Evolutionary conservation across 2,888 invertebrate species (phyloP).

Genomic region (Cephonodes hylas): DNA sequence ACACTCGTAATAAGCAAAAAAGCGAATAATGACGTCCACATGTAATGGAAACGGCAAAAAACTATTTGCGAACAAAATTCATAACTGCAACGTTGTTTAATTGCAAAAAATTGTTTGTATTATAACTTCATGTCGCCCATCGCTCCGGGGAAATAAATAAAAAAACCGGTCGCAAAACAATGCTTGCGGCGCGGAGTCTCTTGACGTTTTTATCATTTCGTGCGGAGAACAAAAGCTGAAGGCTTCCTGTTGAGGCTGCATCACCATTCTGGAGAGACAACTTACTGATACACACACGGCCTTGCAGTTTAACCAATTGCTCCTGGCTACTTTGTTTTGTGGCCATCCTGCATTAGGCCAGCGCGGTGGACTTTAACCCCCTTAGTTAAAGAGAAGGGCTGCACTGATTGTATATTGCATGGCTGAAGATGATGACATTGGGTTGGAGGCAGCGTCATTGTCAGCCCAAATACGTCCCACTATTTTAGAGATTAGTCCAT

Average conservation of each 20-base stretch:
- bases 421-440: no score
- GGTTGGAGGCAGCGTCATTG: not conserved
- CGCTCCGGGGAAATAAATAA: conserved; percentile 41
- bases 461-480: no score
- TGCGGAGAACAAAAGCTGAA: conserved; percentile 75
- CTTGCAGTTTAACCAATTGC: not conserved
- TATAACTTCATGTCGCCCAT: conserved; percentile 34
- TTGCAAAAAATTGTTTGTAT: conserved; percentile 33
- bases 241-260: conserved; percentile 77
- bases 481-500: no score
- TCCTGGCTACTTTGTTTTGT: not conserved
- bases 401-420: no score
- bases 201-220: conserved; percentile 80
- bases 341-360: no score
- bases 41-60: not conserved
- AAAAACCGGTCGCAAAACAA: conserved; percentile 70
- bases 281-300: conserved; percentile 44
- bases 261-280: conserved; percentile 75
- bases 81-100: conserved; percentile 40
- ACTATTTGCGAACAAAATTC: conserved; percentile 23
- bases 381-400: no score
- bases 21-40: not conserved
- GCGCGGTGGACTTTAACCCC: no score
- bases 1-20: conserved; percentile 6
- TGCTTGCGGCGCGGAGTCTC: conserved; percentile 64